A percentile compares a stretch with the other conserved stretches of the same genome.
Evolutionary conservation across 2,113 vertebrate genomes (phyloP).

Genomic region (Tiliqua scincoides): DNA sequence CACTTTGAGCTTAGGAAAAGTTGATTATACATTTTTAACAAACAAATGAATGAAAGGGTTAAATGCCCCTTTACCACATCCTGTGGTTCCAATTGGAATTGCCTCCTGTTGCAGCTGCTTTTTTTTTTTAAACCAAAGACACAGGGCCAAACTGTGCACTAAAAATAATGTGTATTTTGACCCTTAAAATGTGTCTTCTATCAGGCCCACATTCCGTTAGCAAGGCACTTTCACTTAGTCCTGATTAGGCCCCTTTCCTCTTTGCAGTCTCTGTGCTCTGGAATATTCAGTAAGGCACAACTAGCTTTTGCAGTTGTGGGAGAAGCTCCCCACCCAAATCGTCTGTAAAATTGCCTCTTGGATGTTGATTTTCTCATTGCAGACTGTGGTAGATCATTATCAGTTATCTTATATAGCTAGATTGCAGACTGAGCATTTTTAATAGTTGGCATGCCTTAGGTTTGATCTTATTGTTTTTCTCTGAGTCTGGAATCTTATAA

Average conservation of each 20-base stretch:
- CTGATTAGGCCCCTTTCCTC: not conserved
- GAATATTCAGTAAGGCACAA: not conserved
- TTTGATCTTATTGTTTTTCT: not conserved
- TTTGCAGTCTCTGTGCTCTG: not conserved
- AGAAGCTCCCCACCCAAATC: not conserved
- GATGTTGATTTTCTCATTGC: not conserved
- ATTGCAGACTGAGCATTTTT: not conserved
- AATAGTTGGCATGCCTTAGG: not conserved
- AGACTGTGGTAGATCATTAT: not conserved
- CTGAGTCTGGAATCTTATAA: not conserved
- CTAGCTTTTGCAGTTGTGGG: not conserved
- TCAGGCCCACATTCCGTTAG: not conserved
- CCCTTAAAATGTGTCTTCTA: not conserved
- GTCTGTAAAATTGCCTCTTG: not conserved
- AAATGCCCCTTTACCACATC: too few relatives aligned
- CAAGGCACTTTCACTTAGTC: not conserved
- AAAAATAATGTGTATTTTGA: too few relatives aligned
- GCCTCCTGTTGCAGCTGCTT: too few relatives aligned
- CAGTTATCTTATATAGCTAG: not conserved
- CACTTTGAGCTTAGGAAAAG: too few relatives aligned
- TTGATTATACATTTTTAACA: too few relatives aligned
- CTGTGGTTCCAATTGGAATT: too few relatives aligned
- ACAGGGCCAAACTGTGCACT: too few relatives aligned
- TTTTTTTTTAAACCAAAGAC: too few relatives aligned
- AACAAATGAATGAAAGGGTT: too few relatives aligned